Base-by-base conservation (phyloP, 2,888 invertebrate genomes). In the Eristalis pertinax region DNA sequence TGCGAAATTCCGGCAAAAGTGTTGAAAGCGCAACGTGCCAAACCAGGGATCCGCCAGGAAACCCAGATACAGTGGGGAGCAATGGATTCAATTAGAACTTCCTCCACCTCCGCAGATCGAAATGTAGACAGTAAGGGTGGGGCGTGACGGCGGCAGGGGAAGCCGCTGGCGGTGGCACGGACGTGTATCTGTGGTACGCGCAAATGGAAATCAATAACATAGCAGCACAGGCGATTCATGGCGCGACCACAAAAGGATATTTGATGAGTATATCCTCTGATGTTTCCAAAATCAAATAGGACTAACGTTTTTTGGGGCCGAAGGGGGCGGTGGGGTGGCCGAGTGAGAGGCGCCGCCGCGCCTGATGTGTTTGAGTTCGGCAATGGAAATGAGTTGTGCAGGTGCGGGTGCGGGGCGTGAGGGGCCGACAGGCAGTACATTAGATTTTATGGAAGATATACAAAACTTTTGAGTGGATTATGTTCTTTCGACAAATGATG, bases 11-110 rank as follows among this genome's bases (percentile, higher is more conserved):
- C 85, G 77, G 73, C 74, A 62, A 78, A 86, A 83, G 86, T 86
- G 86, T 86, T 86, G 86, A 86, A 86, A 86, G 74, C 78, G 69
- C 78, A 86, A 74, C 77, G 73, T 86, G 69, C 82, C 65, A 77
- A 77, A 32, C 41, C 19, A 19, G 50, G 15, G 26, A 73, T 32
- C 35, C 77, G 5, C 22, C 24, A 43, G 43, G 43, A 65, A 63
- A 50, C 68, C 58, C 56, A n/a, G 63, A 73, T 58, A 62, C 77
- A 77, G n/a, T 41, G 13, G 8, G 62, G 68, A 72, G 38, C 70
- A 35, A 22, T 56, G 63, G 68, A 85, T 85, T 85, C 74, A 69
- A 85, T 77, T 81, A 69, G 80, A 80, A 73, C 73, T 72, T 70
- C 60, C 26, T 60, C 60, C 60, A 56, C 22, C 22, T n/a, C 56